Evolutionary conservation across 2,797 vertebrate genomes (phyloP), one percentile per base, ranked within the genome.

Genomic region (Gorsachius magnificus): DNA sequence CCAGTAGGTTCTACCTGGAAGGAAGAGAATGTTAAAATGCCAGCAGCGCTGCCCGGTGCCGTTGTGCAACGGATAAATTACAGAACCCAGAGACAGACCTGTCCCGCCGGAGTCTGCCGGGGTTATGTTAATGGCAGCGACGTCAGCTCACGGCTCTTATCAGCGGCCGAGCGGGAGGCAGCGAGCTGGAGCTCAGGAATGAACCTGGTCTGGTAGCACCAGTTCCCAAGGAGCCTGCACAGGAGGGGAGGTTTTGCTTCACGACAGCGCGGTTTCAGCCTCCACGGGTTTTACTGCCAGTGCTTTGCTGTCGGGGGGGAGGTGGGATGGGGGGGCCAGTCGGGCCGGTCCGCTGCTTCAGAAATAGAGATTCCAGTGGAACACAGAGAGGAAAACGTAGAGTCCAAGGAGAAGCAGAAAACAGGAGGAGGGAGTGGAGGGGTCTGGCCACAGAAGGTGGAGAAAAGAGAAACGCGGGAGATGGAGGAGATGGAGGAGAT

Each of bases 181-280:
- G 96, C 96, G 45, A 94, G 66, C 70, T 98, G 57, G 36, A 97
- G 82, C 90, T 97, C 83, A 14, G 96, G 94, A 53, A 98, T 96
- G 93, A 98, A 96, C 95, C 94, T 97, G 38, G 96, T 92, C 96
- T 97, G 96, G 24, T 93, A 90, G 51, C 95, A 97, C 97, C 97
- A 97, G 95, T 87, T 96, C 78, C 83, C 56, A 26, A 95, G 98
- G 77, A 98, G 53, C 87, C 97, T 98, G 76, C 64, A 15, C 11
- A 31, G 95, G 48, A 87, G 54, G 3, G 26, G 38, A 43, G 66
- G 61, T 56, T 54, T 74, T 65, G 6, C 3, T 29, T 57, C 25
- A 9, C 7, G 58, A 9, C 36, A 21, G 0, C 6, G 53, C 31
- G 74, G 10, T n/a, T 82, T 43, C n/a, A 81, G 56, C 15, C 85